phyloP scores from a whole-genome alignment of 2,888 invertebrate genomes.

The Scaptomyza flava region DNA sequence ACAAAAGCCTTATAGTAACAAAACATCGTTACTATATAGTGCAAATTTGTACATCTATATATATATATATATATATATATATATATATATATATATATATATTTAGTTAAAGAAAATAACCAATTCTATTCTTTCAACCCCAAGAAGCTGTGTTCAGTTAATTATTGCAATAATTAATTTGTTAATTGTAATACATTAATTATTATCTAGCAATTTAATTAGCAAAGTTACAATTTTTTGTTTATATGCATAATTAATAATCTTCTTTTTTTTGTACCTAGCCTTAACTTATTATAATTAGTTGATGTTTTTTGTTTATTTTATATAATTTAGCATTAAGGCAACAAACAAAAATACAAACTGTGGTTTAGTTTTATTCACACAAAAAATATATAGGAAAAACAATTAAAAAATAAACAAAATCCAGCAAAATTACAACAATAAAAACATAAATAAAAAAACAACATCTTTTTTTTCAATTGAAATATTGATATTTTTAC shows the following conservation, averaged over 20 bases:
- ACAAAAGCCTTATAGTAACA: slow-evolving; percentile 12
- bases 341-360: slow-evolving; percentile 63
- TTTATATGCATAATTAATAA: slow-evolving; percentile 13
- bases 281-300: slow-evolving; percentile 36
- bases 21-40: slow-evolving; percentile 1
- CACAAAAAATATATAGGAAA: slow-evolving; percentile 50
- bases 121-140: slow-evolving; percentile 82
- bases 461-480: slow-evolving; percentile 5
- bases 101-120: slow-evolving; percentile 41
- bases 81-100: background rate
- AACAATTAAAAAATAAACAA: slow-evolving; percentile 7
- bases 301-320: slow-evolving; percentile 47
- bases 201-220: slow-evolving; percentile 29
- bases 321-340: slow-evolving; percentile 27
- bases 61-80: background rate
- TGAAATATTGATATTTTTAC: background rate
- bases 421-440: slow-evolving; percentile 15
- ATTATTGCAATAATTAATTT: slow-evolving; percentile 37
- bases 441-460: slow-evolving; percentile 15
- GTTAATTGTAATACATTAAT: slow-evolving; percentile 26
- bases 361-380: slow-evolving; percentile 77
- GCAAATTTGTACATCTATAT: background rate
- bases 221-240: slow-evolving; percentile 22
- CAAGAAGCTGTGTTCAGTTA: slow-evolving; percentile 84
- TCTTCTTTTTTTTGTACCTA: slow-evolving; percentile 5